These are phyloP conservation scores for Microtus ochrogaster DNA, from an alignment of 2,113 vertebrate genomes.

Conservation along the genomic window DNA sequence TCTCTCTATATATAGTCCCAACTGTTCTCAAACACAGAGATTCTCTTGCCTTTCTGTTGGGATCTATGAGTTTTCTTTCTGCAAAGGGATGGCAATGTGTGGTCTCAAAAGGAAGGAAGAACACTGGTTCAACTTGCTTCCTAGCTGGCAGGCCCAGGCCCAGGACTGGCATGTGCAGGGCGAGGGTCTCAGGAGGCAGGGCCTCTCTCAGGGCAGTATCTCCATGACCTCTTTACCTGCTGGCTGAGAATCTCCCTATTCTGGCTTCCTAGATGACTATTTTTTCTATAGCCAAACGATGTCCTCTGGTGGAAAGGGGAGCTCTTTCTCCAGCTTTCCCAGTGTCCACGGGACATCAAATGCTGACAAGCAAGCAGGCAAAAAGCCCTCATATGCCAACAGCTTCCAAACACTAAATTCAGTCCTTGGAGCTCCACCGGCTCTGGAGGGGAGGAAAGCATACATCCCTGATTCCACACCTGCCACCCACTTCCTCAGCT, in stretches of 20 bases:
- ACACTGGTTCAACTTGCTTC: not conserved
- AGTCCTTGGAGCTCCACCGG: not conserved
- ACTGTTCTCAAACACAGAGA: not conserved
- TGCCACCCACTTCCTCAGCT: not conserved
- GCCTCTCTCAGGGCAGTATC: not conserved
- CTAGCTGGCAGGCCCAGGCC: too few species aligned
- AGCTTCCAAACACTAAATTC: not conserved
- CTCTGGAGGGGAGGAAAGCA: not conserved
- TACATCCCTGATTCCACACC: not conserved
- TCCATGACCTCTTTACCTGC: not conserved
- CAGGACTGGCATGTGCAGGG: accelerated
- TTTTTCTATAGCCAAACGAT: not conserved
- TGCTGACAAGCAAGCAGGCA: not conserved
- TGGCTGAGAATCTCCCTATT: too few species aligned
- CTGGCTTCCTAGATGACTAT: not conserved
- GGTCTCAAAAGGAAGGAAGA: not conserved
- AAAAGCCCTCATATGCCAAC: not conserved
- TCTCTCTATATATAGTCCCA: not conserved
- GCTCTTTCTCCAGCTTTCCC: not conserved
- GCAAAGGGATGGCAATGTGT: not conserved
- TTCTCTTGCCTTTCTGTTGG: not conserved
- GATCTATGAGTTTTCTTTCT: not conserved
- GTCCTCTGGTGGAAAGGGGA: not conserved
- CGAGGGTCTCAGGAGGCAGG: accelerated
- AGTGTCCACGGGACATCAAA: not conserved